Percentiles rank a stretch among this genome's conserved stretches.
phyloP scores from a whole-genome alignment of 2,888 invertebrate genomes.

The Ernsta delagoae region DNA sequence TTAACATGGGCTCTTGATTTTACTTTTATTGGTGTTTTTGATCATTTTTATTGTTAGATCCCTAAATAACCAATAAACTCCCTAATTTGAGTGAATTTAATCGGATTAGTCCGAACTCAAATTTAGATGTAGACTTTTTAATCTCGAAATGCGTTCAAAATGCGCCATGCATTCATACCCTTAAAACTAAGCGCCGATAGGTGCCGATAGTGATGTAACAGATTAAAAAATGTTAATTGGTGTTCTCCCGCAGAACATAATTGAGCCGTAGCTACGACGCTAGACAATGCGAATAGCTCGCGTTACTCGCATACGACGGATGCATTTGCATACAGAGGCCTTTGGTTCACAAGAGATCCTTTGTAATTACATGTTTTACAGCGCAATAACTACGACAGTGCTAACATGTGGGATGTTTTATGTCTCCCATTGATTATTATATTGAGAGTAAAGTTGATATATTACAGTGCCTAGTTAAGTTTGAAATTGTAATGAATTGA shows the following conservation, averaged over 20 bases:
- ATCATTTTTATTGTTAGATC: too few species aligned
- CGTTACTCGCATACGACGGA: conserved; percentile 52
- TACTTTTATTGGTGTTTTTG: too few species aligned
- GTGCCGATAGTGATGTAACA: conserved; percentile 48
- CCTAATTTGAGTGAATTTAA: too few species aligned
- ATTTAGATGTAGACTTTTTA: background rate
- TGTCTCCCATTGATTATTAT: conserved; percentile 24
- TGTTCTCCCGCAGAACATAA: conserved; percentile 69
- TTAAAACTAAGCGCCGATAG: conserved; percentile 27
- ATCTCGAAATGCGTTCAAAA: background rate
- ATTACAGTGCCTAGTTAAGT: conserved; percentile 12
- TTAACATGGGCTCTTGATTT: too few species aligned
- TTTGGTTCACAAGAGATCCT: conserved; percentile 30
- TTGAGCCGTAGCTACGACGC: conserved; percentile 69
- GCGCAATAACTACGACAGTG: conserved; percentile 20
- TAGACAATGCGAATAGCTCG: conserved; percentile 66
- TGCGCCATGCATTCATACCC: background rate
- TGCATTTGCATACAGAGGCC: conserved; percentile 65
- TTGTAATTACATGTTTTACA: conserved; percentile 35
- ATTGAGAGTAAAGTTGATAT: conserved; percentile 13
- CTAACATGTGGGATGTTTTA: conserved; percentile 12
- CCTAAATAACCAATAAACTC: too few species aligned
- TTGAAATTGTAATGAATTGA: conserved; percentile 5
- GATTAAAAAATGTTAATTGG: conserved; percentile 76
- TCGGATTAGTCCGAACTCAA: background rate